Evolutionary conservation across 92 coral and sea anemone species (phyloP).

Genomic region (Zoanthus sansibaricus): DNA sequence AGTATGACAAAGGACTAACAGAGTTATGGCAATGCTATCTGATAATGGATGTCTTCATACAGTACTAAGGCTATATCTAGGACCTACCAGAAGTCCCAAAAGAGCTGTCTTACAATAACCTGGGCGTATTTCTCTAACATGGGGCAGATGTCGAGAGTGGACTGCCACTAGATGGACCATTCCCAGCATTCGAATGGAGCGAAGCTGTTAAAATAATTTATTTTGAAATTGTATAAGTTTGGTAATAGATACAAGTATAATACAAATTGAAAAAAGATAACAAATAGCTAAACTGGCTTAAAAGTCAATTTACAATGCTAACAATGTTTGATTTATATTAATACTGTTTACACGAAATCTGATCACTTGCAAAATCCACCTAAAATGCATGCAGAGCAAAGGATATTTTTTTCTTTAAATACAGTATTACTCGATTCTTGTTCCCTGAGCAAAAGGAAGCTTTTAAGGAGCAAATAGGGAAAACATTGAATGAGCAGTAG

Average conservation of each 20-base stretch:
- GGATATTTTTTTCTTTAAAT: too few species aligned
- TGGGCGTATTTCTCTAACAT: constrained; percentile 86
- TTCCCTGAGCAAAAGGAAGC: too few species aligned
- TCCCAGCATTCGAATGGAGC: constrained; percentile 95
- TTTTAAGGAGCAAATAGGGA: too few species aligned
- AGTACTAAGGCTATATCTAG: neutral
- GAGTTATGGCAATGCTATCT: neutral
- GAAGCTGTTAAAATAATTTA: constrained; percentile 65
- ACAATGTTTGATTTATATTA: too few species aligned
- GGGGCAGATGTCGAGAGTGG: constrained; percentile 84
- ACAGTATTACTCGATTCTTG: too few species aligned
- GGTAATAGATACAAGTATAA: neutral
- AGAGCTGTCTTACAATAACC: constrained; percentile 94
- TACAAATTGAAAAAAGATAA: neutral
- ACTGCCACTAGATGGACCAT: constrained; percentile 97
- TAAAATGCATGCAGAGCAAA: too few species aligned
- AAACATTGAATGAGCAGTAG: too few species aligned
- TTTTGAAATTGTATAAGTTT: neutral
- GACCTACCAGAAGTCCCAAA: constrained; percentile 84
- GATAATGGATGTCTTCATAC: neutral
- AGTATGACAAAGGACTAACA: neutral
- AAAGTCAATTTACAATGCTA: too few species aligned
- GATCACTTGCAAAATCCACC: too few species aligned
- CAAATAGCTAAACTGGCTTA: too few species aligned
- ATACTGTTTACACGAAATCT: too few species aligned